These are phyloP conservation scores for Pseudotriccus pelzelni DNA, from an alignment of 2,797 vertebrate species.

Conservation along the genomic window DNA sequence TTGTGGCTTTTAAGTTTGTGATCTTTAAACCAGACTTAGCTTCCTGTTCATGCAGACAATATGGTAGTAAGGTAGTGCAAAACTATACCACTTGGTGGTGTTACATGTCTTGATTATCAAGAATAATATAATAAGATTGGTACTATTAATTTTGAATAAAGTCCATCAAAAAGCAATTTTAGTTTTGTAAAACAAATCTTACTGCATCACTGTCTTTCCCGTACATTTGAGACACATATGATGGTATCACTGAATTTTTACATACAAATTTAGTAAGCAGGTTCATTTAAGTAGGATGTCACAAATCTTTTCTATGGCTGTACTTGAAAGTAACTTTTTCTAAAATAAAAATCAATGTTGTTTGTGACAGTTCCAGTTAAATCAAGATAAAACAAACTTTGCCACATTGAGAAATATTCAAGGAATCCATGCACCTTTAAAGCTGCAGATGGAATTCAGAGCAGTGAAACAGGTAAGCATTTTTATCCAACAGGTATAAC, in stretches of 20 bases:
- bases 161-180: background rate
- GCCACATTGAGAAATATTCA: slow-evolving; percentile 93
- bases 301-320: background rate
- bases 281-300: background rate
- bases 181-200: background rate
- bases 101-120: background rate
- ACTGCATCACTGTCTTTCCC: background rate
- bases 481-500: background rate
- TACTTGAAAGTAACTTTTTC: background rate
- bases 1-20: background rate
- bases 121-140: background rate
- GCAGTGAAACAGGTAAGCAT: slow-evolving; percentile 88
- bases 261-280: background rate
- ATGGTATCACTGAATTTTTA: background rate
- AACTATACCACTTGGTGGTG: slow-evolving; percentile 54
- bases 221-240: background rate
- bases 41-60: background rate
- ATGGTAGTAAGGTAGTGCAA: background rate
- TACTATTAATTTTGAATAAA: background rate
- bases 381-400: slow-evolving; percentile 94
- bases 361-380: slow-evolving; percentile 85
- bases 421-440: slow-evolving; percentile 93
- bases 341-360: background rate
- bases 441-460: slow-evolving; percentile 96
- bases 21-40: background rate